Percentiles rank a stretch among this genome's conserved stretches.
Evolutionary conservation across 2,797 vertebrate genomes (phyloP).

Genomic region (Myotis findleyi): DNA sequence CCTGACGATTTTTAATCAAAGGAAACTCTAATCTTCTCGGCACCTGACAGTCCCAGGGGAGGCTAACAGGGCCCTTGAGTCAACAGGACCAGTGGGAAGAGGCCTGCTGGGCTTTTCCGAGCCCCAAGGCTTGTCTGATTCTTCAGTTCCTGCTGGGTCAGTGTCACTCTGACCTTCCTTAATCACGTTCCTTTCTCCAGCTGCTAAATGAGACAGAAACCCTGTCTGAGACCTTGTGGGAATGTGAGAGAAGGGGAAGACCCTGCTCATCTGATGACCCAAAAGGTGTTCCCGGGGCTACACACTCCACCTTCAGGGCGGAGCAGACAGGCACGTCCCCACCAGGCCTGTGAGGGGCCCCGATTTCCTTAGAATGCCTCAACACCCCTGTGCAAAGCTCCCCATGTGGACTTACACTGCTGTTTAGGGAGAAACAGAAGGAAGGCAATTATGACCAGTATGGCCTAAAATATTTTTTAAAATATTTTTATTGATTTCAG

Average conservation of each 20-base stretch:
- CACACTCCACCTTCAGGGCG: accelerated
- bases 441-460: not conserved
- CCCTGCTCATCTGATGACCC: not conserved
- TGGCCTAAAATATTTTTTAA: not conserved
- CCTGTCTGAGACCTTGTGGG: not conserved
- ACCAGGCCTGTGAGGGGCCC: not conserved
- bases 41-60: not conserved
- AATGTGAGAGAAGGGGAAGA: not conserved
- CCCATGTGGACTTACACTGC: not conserved
- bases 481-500: too few relatives aligned
- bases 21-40: not conserved
- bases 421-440: not conserved
- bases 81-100: not conserved
- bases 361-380: not conserved
- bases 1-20: not conserved
- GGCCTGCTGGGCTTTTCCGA: not conserved
- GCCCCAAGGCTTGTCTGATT: not conserved
- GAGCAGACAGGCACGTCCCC: not conserved
- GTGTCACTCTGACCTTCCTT: not conserved
- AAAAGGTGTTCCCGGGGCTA: not conserved
- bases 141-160: not conserved
- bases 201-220: not conserved
- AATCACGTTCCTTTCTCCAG: not conserved
- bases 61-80: not conserved
- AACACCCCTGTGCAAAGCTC: not conserved